phyloP scores from a whole-genome alignment of 1,140 invertebrate species.

The Brachionus asplanchnoidis region DNA sequence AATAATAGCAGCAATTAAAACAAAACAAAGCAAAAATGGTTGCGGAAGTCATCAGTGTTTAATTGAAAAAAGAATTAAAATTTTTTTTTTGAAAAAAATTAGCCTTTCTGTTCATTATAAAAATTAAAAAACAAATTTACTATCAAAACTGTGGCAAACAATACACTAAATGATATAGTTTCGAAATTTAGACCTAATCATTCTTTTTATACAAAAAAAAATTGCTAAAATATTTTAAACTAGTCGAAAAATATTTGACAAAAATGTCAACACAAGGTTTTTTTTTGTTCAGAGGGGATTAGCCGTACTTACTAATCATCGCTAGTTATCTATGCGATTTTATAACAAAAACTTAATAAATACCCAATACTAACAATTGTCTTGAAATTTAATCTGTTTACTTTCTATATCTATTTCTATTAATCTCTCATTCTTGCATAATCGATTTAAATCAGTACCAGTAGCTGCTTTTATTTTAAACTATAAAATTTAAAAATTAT shows the following conservation, averaged over 20 bases:
- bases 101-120: no score
- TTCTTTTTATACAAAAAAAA: neutral
- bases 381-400: neutral
- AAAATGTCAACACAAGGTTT: neutral
- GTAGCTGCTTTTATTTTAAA: neutral
- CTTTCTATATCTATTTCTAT: neutral
- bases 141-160: no score
- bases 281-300: neutral
- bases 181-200: no score
- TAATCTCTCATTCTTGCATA: neutral
- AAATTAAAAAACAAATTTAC: no score
- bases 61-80: no score
- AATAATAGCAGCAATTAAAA: no score
- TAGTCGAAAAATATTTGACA: neutral
- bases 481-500: neutral
- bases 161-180: no score
- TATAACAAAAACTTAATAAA: neutral
- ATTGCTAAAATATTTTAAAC: neutral
- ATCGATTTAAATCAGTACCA: neutral
- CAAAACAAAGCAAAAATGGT: no score
- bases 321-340: neutral
- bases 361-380: neutral
- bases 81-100: no score
- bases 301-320: neutral
- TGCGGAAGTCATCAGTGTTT: no score